Evolutionary conservation across 2,113 vertebrate genomes (phyloP).

Genomic region (Dipodomys merriami): DNA sequence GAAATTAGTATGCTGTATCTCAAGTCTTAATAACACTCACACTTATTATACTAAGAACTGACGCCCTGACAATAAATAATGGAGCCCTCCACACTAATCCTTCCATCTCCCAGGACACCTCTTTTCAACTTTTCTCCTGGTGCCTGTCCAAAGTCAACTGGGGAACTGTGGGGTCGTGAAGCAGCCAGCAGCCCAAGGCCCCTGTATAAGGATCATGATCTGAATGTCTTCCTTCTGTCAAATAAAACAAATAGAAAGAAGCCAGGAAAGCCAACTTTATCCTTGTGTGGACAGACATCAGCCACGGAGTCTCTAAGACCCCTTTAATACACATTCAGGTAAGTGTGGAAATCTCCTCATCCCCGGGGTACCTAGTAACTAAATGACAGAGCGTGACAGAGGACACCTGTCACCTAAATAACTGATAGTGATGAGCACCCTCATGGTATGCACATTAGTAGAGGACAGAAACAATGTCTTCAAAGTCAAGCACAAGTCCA

Average conservation of each 20-base stretch:
- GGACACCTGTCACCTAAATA: background rate
- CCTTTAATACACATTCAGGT: background rate
- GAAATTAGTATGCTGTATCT: background rate
- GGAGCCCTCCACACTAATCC: background rate
- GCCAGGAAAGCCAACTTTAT: background rate
- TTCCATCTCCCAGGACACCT: background rate
- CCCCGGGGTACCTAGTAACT: background rate
- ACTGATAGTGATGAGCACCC: no score
- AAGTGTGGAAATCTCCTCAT: background rate
- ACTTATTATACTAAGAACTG: background rate
- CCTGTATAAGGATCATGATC: no score
- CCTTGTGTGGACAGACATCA: background rate
- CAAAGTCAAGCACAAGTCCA: background rate
- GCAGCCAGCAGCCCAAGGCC: background rate
- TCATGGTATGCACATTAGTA: background rate
- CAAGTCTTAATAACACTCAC: slow-evolving; percentile 14
- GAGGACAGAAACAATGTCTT: background rate
- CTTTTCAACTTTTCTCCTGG: background rate
- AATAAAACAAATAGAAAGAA: background rate
- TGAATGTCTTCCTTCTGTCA: background rate
- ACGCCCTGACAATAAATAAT: background rate
- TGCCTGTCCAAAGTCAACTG: background rate
- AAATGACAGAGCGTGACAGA: background rate
- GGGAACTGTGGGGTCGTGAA: background rate
- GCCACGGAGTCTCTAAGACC: background rate